Evolutionary conservation across 2,888 invertebrate genomes (phyloP), one percentile per base, ranked within the genome.

Genomic region (Drosophila quinaria): DNA sequence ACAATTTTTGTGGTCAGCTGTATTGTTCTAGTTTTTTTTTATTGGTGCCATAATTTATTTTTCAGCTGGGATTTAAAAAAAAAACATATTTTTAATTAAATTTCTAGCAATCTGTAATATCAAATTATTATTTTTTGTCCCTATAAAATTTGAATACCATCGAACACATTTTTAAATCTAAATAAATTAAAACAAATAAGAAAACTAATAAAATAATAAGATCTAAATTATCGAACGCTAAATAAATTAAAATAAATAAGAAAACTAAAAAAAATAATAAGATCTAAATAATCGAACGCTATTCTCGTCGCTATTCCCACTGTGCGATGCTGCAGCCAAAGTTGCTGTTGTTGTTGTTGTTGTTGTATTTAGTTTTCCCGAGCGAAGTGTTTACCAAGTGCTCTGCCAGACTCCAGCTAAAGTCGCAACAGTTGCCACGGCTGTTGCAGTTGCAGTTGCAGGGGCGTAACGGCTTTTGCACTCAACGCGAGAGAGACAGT

Each of bases 381-480:
- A 39, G 41, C 87, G 74, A 81, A 83, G 81, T 82, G 81, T 59
- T 78, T 80, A 74, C 81, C 69, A 77, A 74, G 65, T 76, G 76
- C 63, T 73, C 44, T 49, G 22, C 33, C 61, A 61, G 50, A 55
- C 50, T 69, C 25, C 10, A 37, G 54, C 52, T 54, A 15, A n/a
- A 44, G 37, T 39, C 50, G 35, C 50, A 44, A 42, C 42, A 33
- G 55, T 55, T 67, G 51, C 44, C 13, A 35, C 37, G 19, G 17
- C 39, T 61, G 5, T 25, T 25, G 25, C 25, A 25, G 74, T 68
- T 67, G 65, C 70, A 74, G 73, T 81, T 81, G 82, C 82, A 79
- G 87, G 85, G 83, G 87, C 85, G 87, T 78, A 64, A 70, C 64
- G 51, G 73, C 69, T 58, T 77, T 77, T 62, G 60, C 58, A 46